A percentile compares a stretch with the other conserved stretches of the same genome.
phyloP scores from a whole-genome alignment of 2,797 vertebrate genomes.

The Luscinia luscinia region DNA sequence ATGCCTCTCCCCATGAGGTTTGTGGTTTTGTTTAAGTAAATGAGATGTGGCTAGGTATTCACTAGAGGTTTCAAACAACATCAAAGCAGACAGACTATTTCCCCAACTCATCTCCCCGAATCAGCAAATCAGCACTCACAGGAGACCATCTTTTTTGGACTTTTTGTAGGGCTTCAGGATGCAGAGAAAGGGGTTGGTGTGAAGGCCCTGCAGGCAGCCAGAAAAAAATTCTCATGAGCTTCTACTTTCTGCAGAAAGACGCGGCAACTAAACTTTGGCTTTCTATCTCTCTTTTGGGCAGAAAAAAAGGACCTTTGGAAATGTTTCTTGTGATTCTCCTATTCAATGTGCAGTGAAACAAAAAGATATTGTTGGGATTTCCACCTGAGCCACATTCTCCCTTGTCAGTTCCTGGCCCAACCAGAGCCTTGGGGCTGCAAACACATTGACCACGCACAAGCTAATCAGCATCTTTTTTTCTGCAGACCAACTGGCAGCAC shows the following conservation, averaged over 20 bases:
- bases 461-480: background rate
- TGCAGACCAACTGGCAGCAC: background rate
- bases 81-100: background rate
- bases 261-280: background rate
- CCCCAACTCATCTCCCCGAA: too few relatives aligned
- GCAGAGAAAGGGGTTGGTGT: background rate
- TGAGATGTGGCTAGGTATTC: background rate
- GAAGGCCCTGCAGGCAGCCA: background rate
- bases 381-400: background rate
- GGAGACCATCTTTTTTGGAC: fast-evolving
- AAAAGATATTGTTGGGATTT: background rate
- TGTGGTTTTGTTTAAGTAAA: background rate
- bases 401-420: background rate
- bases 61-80: background rate
- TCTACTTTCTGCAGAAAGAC: background rate
- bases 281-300: background rate
- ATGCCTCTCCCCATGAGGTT: fast-evolving
- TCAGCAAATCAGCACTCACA: background rate
- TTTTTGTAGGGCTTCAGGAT: background rate
- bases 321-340: background rate
- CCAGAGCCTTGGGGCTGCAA: background rate
- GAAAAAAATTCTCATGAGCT: background rate
- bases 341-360: background rate
- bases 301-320: background rate
- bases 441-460: fast-evolving